phyloP scores from a whole-genome alignment of 1,140 invertebrate species.

The Euura saliciscinereae region DNA sequence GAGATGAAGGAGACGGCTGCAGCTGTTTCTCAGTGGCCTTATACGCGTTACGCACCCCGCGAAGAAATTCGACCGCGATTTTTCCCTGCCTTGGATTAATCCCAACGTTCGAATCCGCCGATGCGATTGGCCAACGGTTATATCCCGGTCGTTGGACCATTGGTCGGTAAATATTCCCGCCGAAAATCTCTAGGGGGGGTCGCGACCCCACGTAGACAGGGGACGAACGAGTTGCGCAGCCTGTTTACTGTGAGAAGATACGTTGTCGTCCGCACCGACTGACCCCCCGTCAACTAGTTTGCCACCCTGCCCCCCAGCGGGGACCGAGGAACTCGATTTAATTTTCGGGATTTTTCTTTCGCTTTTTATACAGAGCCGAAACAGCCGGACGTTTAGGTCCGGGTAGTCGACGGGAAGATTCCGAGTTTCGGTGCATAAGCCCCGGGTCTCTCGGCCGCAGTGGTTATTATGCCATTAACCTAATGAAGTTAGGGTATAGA shows the following conservation, averaged over 20 bases:
- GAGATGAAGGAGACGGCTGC: too few species aligned
- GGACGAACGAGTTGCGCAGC: constrained; percentile 2
- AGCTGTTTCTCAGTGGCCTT: too few species aligned
- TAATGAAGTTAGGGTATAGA: constrained; percentile 50
- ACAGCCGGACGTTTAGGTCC: constrained; percentile 34
- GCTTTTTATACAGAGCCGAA: constrained; percentile 15
- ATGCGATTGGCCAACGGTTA: neutral
- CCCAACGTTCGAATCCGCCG: neutral
- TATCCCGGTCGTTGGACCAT: neutral
- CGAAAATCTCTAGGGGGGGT: neutral
- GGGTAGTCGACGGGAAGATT: constrained; percentile 22
- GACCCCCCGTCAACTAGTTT: constrained; percentile 1
- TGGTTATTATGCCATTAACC: constrained; percentile 59
- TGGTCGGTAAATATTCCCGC: neutral
- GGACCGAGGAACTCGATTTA: too few species aligned
- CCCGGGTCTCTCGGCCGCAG: constrained; percentile 39
- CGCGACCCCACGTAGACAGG: neutral
- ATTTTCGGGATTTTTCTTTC: constrained; percentile 17
- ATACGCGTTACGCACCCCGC: too few species aligned
- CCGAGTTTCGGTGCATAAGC: constrained; percentile 48
- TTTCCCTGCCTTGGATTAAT: neutral
- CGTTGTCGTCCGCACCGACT: constrained; percentile 39
- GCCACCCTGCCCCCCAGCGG: neutral
- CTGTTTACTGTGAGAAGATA: constrained; percentile 57
- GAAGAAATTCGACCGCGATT: neutral